Conservation (phyloP, 2,888 invertebrate species). For the Aethes cnicana region DNA sequence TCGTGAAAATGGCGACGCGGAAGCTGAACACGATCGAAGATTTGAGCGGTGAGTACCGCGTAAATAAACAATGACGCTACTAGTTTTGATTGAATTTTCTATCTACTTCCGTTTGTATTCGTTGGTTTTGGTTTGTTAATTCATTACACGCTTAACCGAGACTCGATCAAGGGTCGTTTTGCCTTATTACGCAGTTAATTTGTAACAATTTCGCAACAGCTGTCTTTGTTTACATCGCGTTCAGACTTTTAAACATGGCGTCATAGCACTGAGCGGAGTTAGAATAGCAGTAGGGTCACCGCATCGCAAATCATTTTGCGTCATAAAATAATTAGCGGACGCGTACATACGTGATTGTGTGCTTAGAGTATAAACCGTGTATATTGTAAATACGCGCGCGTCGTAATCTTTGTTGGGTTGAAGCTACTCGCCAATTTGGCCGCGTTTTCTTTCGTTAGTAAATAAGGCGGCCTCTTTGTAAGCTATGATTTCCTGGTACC, state of each 20-base stretch:
- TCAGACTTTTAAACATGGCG: conserved; percentile 22
- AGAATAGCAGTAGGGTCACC: conserved; percentile 33
- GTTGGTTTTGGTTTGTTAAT: conserved; percentile 26
- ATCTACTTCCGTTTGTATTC: conserved; percentile 43
- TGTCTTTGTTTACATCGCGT: conserved; percentile 45
- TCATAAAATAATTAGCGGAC: conserved; percentile 37
- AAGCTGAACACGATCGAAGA: conserved; percentile 78
- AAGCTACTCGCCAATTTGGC: conserved; percentile 40
- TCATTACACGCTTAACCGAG: conserved; percentile 11
- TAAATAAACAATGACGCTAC: conserved; percentile 61
- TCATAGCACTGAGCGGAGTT: conserved; percentile 43
- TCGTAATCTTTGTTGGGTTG: conserved; percentile 15
- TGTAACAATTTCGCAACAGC: conserved; percentile 37
- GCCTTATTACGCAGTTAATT: conserved; percentile 43
- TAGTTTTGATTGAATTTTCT: conserved; percentile 56
- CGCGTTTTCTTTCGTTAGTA: conserved; percentile 49
- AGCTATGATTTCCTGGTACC: conserved; percentile 52
- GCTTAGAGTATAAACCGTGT: conserved; percentile 37
- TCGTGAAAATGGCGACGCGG: conserved; percentile 65
- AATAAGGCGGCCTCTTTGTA: conserved; percentile 37
- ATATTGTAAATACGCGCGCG: conserved; percentile 32
- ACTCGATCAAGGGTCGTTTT: conserved; percentile 14
- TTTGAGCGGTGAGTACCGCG: conserved; percentile 69
- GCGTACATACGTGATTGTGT: conserved; percentile 45
- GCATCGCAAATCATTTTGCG: conserved; percentile 47